These are phyloP conservation scores for Pocillopora damicornis DNA, from an alignment of 64 coral and sea anemone genomes.

Conservation along the genomic window DNA sequence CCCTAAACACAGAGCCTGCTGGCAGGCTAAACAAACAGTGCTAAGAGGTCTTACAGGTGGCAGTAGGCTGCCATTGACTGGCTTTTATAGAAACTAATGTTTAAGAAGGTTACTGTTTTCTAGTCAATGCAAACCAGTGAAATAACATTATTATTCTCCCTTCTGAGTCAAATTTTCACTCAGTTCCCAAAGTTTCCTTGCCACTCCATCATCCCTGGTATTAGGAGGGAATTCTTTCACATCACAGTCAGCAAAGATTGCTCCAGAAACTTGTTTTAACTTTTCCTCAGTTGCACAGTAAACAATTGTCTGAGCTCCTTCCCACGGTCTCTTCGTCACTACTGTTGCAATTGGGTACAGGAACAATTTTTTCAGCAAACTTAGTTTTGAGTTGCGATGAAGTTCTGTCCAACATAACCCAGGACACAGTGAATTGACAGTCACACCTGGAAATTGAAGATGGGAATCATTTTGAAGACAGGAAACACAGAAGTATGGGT, in stretches of 20 bases:
- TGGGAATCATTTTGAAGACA: not conserved
- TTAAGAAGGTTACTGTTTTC: not conserved
- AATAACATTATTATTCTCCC: not conserved
- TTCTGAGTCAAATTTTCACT: constrained; percentile 64
- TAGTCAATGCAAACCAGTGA: not conserved
- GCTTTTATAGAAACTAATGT: not conserved
- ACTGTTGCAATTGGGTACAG: constrained; percentile 69
- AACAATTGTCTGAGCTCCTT: constrained; percentile 88
- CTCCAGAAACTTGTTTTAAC: constrained; percentile 66
- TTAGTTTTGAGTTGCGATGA: constrained; percentile 40
- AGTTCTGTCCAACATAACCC: constrained; percentile 94
- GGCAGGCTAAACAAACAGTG: too few species aligned
- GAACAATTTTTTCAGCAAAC: constrained; percentile 49
- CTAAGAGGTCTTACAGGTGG: too few species aligned
- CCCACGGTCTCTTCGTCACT: constrained; percentile 64
- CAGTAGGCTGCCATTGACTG: too few species aligned
- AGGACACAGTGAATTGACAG: constrained; percentile 80
- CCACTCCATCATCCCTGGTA: constrained; percentile 90
- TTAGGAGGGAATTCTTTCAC: constrained; percentile 60
- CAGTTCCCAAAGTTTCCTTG: constrained; percentile 92
- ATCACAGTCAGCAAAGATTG: constrained; percentile 69
- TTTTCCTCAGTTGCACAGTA: constrained; percentile 93
- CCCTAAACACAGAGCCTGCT: too few species aligned
- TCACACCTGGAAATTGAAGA: constrained; percentile 69
- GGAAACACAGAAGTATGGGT: too few species aligned